Percentiles rank a stretch among this genome's conserved stretches.
Evolutionary conservation across 35 echinoderm and acorn worm genomes (phyloP).

Genomic region (Stichopus chloronotus): DNA sequence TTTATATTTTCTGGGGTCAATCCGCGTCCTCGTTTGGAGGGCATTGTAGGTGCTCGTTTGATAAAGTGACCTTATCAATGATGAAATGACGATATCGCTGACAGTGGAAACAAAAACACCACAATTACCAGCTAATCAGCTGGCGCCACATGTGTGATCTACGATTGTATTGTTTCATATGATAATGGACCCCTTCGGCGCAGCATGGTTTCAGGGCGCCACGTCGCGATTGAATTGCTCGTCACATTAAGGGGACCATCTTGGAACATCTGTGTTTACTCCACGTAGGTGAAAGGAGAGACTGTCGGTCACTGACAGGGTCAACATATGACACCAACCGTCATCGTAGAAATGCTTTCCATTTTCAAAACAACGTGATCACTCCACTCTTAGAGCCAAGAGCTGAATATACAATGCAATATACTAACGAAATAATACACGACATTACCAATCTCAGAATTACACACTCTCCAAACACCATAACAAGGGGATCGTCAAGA

Average conservation of each 20-base stretch:
- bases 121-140: constrained; percentile 53
- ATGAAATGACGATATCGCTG: constrained; percentile 1
- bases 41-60: neutral
- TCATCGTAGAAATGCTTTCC: neutral
- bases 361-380: neutral
- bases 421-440: too few species aligned
- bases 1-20: constrained; percentile 15
- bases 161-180: neutral
- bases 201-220: constrained; percentile 33
- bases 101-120: constrained; percentile 24
- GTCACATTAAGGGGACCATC: neutral
- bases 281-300: constrained; percentile 37
- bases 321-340: constrained; percentile 23
- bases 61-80: constrained; percentile 7
- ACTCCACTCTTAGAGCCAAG: neutral
- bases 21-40: neutral
- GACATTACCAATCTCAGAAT: too few species aligned
- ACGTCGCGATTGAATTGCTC: neutral
- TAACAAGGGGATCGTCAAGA: too few species aligned
- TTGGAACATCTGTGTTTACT: constrained; percentile 11
- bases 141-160: constrained; percentile 37
- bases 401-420: too few species aligned
- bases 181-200: constrained; percentile 8
- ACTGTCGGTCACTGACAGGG: neutral
- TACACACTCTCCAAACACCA: too few species aligned